These are phyloP conservation scores for Sebastes iracundus DNA, from an alignment of 2,797 vertebrate species.

Conservation along the genomic window DNA sequence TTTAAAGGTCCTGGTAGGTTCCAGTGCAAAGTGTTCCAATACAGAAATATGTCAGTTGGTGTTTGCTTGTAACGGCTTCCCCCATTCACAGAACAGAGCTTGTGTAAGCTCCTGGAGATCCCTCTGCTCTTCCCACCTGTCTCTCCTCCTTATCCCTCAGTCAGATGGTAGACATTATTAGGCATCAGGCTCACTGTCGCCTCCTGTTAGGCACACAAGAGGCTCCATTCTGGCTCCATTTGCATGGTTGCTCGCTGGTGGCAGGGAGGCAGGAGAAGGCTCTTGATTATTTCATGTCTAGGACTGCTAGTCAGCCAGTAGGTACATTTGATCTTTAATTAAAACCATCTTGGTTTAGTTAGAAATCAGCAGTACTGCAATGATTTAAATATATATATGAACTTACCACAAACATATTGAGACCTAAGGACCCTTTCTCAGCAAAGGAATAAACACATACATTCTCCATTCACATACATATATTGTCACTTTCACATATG, in stretches of 20 bases:
- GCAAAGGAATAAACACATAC: no score
- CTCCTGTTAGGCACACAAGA: conserved; percentile 48
- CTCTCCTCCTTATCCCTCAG: conserved; percentile 58
- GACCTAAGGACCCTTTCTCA: no score
- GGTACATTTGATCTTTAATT: no score
- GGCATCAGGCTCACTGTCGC: conserved; percentile 62
- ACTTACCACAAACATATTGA: no score
- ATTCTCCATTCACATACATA: no score
- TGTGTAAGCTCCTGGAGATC: conserved; percentile 45
- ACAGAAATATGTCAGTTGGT: background rate
- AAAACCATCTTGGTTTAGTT: background rate
- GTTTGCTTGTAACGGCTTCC: conserved; percentile 46
- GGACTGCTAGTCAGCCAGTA: no score
- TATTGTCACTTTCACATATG: no score
- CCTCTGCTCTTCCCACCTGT: conserved; percentile 53
- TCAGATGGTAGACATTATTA: conserved; percentile 70
- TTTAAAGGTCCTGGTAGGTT: background rate
- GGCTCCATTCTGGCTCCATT: conserved; percentile 42
- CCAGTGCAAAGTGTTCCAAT: no score
- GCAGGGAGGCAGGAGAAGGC: background rate
- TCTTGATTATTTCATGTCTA: no score
- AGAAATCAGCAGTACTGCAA: no score
- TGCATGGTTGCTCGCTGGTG: conserved; percentile 25
- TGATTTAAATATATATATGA: no score
- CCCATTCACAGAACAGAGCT: conserved; percentile 29